Percentiles rank a stretch among this genome's conserved stretches.
These are phyloP conservation scores for Philereme transversata DNA, from an alignment of 2,888 invertebrate species.

Conservation along the genomic window DNA sequence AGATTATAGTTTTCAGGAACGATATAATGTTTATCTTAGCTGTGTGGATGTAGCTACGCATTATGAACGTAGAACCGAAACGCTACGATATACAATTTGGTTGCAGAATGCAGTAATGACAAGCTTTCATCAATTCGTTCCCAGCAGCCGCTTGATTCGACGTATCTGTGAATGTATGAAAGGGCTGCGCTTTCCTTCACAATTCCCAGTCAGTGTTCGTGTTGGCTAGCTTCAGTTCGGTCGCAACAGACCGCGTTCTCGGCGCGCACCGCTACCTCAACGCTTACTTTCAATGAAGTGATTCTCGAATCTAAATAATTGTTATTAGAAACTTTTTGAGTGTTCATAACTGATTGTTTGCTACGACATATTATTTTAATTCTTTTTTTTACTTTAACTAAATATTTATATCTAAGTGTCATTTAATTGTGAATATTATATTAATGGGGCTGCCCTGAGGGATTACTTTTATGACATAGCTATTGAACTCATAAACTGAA, in stretches of 20 bases:
- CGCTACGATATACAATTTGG: no score
- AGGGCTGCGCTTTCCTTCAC: slow-evolving; percentile 52
- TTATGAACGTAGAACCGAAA: no score
- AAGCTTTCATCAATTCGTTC: no score
- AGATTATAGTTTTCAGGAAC: no score
- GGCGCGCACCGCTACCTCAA: slow-evolving; percentile 21
- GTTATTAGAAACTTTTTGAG: neutral
- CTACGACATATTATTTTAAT: neutral
- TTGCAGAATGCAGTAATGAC: no score
- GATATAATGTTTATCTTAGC: no score
- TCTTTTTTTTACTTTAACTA: slow-evolving; percentile 4
- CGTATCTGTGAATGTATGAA: slow-evolving; percentile 39
- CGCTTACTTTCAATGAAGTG: slow-evolving; percentile 11
- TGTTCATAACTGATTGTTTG: neutral
- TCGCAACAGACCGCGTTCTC: slow-evolving; percentile 44
- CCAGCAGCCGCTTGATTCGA: slow-evolving; percentile 11
- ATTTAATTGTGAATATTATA: neutral
- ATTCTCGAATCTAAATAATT: neutral
- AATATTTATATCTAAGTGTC: neutral
- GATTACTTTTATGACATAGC: no score
- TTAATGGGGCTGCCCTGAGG: neutral
- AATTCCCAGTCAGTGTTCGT: slow-evolving; percentile 59
- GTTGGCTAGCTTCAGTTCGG: slow-evolving; percentile 51
- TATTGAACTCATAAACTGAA: neutral
- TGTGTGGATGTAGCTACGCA: no score